A percentile compares a stretch with the other conserved stretches of the same genome.
Conservation (phyloP, 37 sponge, comb jelly and placozoan species). For the Axinella damicornis region DNA sequence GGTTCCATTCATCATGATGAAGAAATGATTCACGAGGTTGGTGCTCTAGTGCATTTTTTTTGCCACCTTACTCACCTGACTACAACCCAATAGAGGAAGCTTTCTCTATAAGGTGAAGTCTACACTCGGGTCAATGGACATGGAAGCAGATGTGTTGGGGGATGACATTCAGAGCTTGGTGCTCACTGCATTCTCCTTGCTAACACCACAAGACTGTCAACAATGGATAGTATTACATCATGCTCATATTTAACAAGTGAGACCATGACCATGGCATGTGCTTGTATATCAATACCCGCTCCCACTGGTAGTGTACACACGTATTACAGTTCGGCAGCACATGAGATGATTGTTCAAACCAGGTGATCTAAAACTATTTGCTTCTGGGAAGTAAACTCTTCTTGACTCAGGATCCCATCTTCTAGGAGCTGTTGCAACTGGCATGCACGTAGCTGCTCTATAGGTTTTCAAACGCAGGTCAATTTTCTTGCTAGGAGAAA, state of each 20-base stretch:
- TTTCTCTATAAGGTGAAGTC: background rate
- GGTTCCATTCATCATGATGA: too few species aligned
- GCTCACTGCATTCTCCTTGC: conserved; percentile 15
- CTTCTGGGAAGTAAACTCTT: conserved; percentile 22
- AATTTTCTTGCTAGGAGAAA: conserved; percentile 4
- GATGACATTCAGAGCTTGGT: background rate
- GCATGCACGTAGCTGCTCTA: conserved; percentile 35
- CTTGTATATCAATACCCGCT: too few species aligned
- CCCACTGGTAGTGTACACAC: too few species aligned
- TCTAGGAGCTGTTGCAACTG: conserved; percentile 15
- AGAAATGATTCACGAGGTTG: too few species aligned
- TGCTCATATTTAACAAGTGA: too few species aligned
- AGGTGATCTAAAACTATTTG: too few species aligned
- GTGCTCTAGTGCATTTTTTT: too few species aligned
- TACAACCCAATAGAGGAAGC: too few species aligned
- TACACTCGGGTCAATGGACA: background rate
- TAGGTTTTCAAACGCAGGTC: conserved; percentile 14
- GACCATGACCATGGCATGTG: too few species aligned
- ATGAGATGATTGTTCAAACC: too few species aligned
- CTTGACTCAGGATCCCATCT: conserved; percentile 13
- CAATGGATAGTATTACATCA: conserved; percentile 27
- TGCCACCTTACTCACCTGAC: too few species aligned
- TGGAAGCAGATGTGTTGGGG: conserved; percentile 13
- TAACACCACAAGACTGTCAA: conserved; percentile 33
- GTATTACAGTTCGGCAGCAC: too few species aligned